Evolutionary conservation across 2,113 vertebrate species (phyloP).

Genomic region (Motacilla tschutschensis): DNA sequence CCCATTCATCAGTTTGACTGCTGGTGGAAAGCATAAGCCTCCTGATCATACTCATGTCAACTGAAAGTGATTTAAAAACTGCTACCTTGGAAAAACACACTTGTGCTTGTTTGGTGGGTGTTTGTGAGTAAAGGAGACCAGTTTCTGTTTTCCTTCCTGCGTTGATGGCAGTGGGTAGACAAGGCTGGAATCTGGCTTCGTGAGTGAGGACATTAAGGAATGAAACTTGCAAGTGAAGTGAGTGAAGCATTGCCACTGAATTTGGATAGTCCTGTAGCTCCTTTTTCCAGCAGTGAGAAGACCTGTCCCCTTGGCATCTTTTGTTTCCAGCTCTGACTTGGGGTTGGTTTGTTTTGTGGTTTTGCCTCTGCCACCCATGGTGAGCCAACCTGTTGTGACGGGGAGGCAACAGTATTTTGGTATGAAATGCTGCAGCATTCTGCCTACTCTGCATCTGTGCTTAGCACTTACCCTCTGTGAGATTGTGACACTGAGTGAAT

Average conservation of each 20-base stretch:
- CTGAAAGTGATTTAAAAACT: conserved; percentile 42
- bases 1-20: not conserved
- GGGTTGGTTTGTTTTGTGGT: not conserved
- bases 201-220: not conserved
- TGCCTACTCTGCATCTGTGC: not conserved
- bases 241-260: not conserved
- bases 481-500: not conserved
- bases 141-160: not conserved
- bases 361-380: not conserved
- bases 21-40: not conserved
- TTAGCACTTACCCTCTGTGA: not conserved
- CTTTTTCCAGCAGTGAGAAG: not conserved
- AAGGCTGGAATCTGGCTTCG: not conserved
- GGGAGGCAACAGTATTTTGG: not conserved
- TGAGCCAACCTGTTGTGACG: not conserved
- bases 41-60: not conserved
- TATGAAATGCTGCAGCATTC: not conserved
- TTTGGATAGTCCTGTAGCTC: not conserved
- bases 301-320: not conserved
- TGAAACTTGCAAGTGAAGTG: conserved; percentile 27
- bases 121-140: not conserved
- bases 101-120: not conserved
- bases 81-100: conserved; percentile 1
- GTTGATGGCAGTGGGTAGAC: not conserved
- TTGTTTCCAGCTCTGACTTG: not conserved